These are phyloP conservation scores for Saxidomus purpurata DNA, from an alignment of 1,140 invertebrate genomes.

Conservation along the genomic window DNA sequence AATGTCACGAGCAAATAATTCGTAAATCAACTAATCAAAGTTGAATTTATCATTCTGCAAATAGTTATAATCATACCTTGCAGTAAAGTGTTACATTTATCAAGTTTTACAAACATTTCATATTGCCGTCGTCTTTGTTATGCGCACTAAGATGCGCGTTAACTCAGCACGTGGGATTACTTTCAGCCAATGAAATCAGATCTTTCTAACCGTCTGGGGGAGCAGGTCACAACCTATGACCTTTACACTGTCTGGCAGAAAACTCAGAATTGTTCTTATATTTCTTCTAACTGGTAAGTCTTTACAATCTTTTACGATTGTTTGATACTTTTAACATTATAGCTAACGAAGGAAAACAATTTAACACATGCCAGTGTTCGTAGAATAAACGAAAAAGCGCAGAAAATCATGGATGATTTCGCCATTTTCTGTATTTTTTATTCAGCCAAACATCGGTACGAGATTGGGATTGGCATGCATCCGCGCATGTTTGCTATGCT, in stretches of 20 bases:
- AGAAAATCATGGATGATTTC: not conserved
- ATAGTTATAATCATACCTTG: no score
- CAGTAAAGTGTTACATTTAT: no score
- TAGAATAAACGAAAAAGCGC: not conserved
- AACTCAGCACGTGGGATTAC: constrained; percentile 73
- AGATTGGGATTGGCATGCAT: not conserved
- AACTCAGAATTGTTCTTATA: constrained; percentile 42
- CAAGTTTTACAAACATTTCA: no score
- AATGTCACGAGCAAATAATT: no score
- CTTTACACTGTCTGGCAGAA: constrained; percentile 82
- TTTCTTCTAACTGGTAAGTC: constrained; percentile 54
- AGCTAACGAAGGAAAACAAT: no score
- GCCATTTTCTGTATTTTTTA: constrained; percentile 37
- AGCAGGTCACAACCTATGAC: constrained; percentile 86
- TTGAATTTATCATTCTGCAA: no score
- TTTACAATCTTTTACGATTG: not conserved
- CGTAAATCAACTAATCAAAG: no score
- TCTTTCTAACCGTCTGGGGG: constrained; percentile 71
- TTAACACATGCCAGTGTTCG: no score
- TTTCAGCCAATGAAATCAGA: constrained; percentile 79
- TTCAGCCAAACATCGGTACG: not conserved
- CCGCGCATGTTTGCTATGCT: no score
- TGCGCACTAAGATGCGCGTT: constrained; percentile 43
- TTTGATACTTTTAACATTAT: not conserved
- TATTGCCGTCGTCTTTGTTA: constrained; percentile 27